Conservation (phyloP, 2,797 vertebrate genomes). For the Anguilla anguilla region DNA sequence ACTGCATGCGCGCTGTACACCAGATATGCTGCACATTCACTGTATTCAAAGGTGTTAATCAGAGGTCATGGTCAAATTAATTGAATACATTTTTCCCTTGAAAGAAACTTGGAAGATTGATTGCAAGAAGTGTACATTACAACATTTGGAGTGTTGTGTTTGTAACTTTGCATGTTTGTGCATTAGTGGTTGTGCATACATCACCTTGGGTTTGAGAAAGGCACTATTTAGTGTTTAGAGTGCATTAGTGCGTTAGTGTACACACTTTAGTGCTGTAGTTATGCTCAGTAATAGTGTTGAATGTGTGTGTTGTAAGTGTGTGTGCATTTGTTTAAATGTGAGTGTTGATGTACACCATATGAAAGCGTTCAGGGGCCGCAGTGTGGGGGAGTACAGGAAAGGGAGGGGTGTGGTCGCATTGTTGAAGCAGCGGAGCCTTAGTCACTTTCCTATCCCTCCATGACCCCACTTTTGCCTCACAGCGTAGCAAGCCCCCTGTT, state of each 20-base stretch:
- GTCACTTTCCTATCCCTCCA: background rate
- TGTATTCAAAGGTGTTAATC: background rate
- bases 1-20: no score
- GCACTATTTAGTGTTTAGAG: background rate
- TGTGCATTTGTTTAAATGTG: slow-evolving; percentile 7
- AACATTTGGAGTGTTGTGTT: background rate
- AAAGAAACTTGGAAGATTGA: background rate
- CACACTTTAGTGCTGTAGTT: background rate
- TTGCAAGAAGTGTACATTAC: background rate
- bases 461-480: background rate
- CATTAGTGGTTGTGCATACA: background rate
- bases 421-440: background rate
- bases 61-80: background rate
- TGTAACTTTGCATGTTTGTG: background rate
- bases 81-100: background rate
- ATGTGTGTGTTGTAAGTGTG: slow-evolving; percentile 8
- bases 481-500: background rate
- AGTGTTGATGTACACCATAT: background rate
- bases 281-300: slow-evolving; percentile 6
- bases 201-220: background rate
- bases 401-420: slow-evolving; percentile 8
- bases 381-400: background rate
- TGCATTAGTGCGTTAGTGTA: background rate
- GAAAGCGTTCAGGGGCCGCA: background rate
- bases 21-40: background rate